Evolutionary conservation across 2,888 invertebrate species (phyloP).

Genomic region (Lypha dubia): DNA sequence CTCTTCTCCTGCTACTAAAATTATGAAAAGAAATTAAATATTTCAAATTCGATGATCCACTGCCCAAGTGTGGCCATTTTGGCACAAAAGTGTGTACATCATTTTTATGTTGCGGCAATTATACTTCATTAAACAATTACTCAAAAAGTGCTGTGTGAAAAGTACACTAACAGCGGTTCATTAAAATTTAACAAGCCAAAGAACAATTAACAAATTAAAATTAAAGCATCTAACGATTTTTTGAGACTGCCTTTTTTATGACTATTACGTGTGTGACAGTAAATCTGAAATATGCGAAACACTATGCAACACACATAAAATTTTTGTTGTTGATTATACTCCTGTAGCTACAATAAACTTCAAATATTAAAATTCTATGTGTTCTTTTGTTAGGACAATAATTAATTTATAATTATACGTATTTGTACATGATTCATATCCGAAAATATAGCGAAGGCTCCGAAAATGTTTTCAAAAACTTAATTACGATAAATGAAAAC

Average conservation of each 20-base stretch:
- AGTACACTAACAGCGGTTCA: slow-evolving; percentile 78
- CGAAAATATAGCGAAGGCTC: too few relatives aligned
- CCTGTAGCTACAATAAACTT: too few relatives aligned
- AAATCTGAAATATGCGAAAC: slow-evolving; percentile 43
- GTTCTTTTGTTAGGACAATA: too few relatives aligned
- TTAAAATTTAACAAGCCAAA: slow-evolving; percentile 80
- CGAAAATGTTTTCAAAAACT: too few relatives aligned
- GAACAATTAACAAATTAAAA: slow-evolving; percentile 73
- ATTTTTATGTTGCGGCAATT: slow-evolving; percentile 27
- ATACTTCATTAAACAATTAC: slow-evolving; percentile 38
- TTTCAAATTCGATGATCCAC: neutral
- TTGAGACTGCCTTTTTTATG: slow-evolving; percentile 14
- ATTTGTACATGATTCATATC: too few relatives aligned
- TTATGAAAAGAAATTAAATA: neutral
- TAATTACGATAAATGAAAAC: too few relatives aligned
- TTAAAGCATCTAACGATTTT: neutral
- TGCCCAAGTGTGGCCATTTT: slow-evolving; percentile 26
- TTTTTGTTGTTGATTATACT: too few relatives aligned
- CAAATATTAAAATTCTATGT: too few relatives aligned
- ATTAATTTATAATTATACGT: too few relatives aligned
- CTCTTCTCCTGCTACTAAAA: too few relatives aligned
- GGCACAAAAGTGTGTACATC: neutral
- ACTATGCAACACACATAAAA: neutral
- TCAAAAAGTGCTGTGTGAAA: neutral
- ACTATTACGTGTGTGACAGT: slow-evolving; percentile 21